Percentiles rank a stretch among this genome's conserved stretches.
Conservation (phyloP, 2,888 invertebrate species). For the Drosophila imparisetae region DNA sequence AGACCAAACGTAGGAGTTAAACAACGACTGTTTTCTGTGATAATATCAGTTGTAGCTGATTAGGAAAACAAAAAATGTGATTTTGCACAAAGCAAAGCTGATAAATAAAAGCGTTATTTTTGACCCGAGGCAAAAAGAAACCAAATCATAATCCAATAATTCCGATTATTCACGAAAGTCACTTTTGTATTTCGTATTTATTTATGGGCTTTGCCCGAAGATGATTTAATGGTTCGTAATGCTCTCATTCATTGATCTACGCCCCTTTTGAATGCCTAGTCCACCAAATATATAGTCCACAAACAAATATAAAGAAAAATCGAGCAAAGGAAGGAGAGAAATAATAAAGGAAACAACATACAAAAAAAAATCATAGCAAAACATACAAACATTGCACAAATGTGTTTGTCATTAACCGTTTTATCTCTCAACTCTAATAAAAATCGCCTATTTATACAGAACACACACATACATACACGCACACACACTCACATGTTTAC, state of each 20-base stretch:
- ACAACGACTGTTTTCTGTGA: neutral
- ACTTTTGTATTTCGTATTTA: neutral
- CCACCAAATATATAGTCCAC: no score
- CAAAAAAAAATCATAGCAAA: slow-evolving; percentile 30
- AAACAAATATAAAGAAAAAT: neutral
- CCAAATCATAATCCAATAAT: neutral
- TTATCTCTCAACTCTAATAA: slow-evolving; percentile 58
- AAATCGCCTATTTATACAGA: slow-evolving; percentile 39
- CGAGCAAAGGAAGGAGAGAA: neutral
- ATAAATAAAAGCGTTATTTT: neutral
- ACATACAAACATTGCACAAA: slow-evolving; percentile 44
- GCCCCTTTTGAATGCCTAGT: slow-evolving; percentile 7
- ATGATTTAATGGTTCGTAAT: slow-evolving; percentile 23
- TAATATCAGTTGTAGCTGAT: slow-evolving; percentile 14
- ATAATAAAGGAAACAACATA: slow-evolving; percentile 1
- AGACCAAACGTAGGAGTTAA: neutral
- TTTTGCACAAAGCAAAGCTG: slow-evolving; percentile 1
- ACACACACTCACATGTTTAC: slow-evolving; percentile 37
- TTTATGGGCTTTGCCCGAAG: neutral
- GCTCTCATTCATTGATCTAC: slow-evolving; percentile 1
- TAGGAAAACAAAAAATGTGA: neutral
- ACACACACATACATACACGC: slow-evolving; percentile 18
- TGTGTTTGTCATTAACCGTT: slow-evolving; percentile 67
- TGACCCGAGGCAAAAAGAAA: neutral
- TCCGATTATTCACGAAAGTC: neutral